Evolutionary conservation across 1,140 invertebrate species (phyloP).

Genomic region (Gerris buenoi): DNA sequence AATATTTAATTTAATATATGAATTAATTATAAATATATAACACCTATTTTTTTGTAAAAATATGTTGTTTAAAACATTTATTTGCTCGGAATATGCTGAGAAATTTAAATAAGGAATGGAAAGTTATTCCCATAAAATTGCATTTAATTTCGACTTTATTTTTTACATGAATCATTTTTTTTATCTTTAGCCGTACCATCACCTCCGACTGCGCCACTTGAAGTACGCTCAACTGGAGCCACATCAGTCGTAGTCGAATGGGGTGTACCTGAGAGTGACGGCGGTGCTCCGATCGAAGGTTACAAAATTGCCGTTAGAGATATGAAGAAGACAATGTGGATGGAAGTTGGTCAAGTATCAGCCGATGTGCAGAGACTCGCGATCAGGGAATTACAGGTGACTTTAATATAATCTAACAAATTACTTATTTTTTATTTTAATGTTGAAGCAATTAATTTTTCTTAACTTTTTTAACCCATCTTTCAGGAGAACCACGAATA

Average conservation of each 20-base stretch:
- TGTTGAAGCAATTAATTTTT: no score
- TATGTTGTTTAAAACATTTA: no score
- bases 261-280: constrained; percentile 85
- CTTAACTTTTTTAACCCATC: no score
- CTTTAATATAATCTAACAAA: no score
- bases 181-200: constrained; percentile 57
- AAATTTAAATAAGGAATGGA: no score
- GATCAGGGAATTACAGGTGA: constrained; percentile 62
- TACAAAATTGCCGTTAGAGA: constrained; percentile 90
- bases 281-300: constrained; percentile 72
- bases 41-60: no score
- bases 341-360: constrained; percentile 76
- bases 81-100: no score
- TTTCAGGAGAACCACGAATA: constrained; percentile 69
- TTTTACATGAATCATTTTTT: constrained; percentile 1
- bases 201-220: constrained; percentile 74
- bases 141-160: no score
- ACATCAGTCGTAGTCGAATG: constrained; percentile 79
- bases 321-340: constrained; percentile 85
- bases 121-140: no score
- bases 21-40: no score
- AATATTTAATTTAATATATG: no score
- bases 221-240: constrained; percentile 62
- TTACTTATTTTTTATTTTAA: no score
- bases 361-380: constrained; percentile 68